phyloP scores from a whole-genome alignment of 2,888 invertebrate genomes.

The Lingula anatina region DNA sequence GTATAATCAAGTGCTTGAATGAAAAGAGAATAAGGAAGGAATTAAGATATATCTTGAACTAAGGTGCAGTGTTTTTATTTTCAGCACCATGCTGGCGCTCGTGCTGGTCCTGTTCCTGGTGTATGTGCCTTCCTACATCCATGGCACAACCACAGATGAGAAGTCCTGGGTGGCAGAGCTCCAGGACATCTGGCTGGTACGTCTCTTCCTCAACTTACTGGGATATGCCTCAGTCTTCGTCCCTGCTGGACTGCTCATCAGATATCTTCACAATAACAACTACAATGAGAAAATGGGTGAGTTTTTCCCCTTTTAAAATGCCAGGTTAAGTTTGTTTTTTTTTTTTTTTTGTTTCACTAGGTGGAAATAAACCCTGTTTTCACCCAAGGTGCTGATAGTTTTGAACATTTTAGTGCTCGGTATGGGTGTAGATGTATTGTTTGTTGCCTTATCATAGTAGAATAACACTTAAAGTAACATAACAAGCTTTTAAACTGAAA shows the following conservation, averaged over 20 bases:
- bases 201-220: constrained; percentile 72
- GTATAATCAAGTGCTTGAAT: no score
- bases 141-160: constrained; percentile 2
- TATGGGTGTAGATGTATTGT: no score
- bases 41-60: no score
- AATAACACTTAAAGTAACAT: no score
- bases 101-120: neutral
- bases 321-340: neutral
- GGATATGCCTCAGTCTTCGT: constrained; percentile 85
- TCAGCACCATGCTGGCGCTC: neutral
- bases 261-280: constrained; percentile 71
- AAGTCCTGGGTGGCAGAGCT: constrained; percentile 14
- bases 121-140: neutral
- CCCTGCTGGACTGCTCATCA: constrained; percentile 77
- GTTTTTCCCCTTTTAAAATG: constrained; percentile 5
- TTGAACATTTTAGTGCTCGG: no score
- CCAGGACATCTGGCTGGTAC: constrained; percentile 69
- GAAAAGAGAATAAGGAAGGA: no score
- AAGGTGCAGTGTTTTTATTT: no score
- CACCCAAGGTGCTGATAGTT: no score
- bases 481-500: no score
- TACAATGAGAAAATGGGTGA: constrained; percentile 70
- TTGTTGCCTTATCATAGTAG: no score
- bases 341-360: no score
- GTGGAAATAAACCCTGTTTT: no score